phyloP scores from a whole-genome alignment of 2,888 invertebrate genomes.

The Heteropelma amictum region DNA sequence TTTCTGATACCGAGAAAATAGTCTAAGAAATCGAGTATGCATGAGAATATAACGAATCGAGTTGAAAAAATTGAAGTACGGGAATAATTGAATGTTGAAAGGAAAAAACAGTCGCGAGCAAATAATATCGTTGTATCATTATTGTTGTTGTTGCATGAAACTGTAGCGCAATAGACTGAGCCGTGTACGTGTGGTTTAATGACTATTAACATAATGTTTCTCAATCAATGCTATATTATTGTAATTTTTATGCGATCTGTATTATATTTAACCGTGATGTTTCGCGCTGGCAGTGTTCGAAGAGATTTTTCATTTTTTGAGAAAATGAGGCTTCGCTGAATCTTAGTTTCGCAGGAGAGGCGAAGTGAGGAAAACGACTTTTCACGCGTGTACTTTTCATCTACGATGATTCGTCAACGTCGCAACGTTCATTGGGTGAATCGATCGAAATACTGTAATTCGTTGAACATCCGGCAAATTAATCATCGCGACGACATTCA shows the following conservation, averaged over 20 bases:
- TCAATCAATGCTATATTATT: constrained; percentile 73
- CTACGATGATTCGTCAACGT: background rate
- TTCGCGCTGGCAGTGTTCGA: constrained; percentile 71
- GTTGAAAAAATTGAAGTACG: constrained; percentile 56
- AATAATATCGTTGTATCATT: constrained; percentile 76
- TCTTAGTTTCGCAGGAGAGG: background rate
- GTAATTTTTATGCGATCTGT: constrained; percentile 72
- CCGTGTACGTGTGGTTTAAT: constrained; percentile 71
- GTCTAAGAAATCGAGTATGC: constrained; percentile 54
- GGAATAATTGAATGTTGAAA: constrained; percentile 50
- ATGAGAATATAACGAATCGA: constrained; percentile 58
- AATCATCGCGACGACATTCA: too few relatives aligned
- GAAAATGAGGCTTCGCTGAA: background rate
- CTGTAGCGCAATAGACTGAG: constrained; percentile 75
- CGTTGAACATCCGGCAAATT: too few relatives aligned
- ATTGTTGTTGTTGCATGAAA: constrained; percentile 76
- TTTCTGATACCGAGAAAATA: constrained; percentile 60
- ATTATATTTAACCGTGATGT: constrained; percentile 74
- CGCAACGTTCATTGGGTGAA: too few relatives aligned
- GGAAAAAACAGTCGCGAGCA: constrained; percentile 65
- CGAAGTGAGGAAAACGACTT: background rate
- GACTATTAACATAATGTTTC: constrained; percentile 74
- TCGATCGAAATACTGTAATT: too few relatives aligned
- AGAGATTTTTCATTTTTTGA: constrained; percentile 68
- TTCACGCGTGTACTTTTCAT: background rate